Evolutionary conservation across 2,797 vertebrate species (phyloP).

Genomic region (Rhinichthys osculus): DNA sequence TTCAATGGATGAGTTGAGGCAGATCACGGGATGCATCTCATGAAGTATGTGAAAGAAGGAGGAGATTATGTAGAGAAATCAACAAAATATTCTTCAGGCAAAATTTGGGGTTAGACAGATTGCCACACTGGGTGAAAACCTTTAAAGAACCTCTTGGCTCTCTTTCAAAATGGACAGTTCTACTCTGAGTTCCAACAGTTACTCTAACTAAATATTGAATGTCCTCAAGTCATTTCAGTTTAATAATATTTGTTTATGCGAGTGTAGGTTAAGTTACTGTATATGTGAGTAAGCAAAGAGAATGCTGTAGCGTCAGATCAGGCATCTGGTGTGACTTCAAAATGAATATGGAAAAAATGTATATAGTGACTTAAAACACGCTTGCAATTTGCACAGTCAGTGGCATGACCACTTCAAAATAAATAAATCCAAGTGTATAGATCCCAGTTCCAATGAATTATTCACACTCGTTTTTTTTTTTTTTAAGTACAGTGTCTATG

Average conservation of each 20-base stretch:
- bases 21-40: neutral
- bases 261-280: neutral
- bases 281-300: neutral
- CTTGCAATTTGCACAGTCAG: neutral
- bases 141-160: neutral
- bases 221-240: neutral
- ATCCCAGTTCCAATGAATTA: neutral
- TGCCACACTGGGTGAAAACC: neutral
- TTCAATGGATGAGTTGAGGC: neutral
- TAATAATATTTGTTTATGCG: neutral
- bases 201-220: neutral
- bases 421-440: neutral
- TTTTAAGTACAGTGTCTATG: conserved; percentile 2
- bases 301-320: neutral
- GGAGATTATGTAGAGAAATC: neutral
- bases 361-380: neutral
- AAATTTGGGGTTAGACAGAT: neutral
- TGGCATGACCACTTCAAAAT: neutral
- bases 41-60: neutral
- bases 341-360: neutral
- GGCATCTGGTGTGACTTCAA: neutral
- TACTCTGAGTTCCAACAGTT: neutral
- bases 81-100: neutral
- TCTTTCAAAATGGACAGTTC: neutral
- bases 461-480: neutral